These are phyloP conservation scores for Phanerotoma sp. DNA, from an alignment of 2,888 invertebrate species.

Conservation along the genomic window DNA sequence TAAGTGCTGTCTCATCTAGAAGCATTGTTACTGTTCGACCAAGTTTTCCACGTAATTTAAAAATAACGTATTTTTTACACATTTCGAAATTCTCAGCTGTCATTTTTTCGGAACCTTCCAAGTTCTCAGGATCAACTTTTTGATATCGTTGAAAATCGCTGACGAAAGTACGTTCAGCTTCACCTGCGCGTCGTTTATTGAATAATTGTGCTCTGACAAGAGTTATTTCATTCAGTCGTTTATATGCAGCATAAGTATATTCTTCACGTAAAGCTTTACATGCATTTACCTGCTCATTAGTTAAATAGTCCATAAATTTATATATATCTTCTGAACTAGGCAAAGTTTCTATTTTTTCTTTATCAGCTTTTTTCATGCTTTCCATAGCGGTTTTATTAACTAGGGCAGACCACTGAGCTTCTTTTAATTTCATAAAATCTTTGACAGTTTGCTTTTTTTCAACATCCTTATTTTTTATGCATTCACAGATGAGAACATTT, in stretches of 20 bases:
- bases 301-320: not conserved
- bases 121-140: not conserved
- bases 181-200: not conserved
- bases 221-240: not conserved
- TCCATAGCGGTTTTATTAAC: not conserved
- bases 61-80: not conserved
- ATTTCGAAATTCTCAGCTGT: not conserved
- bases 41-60: not conserved
- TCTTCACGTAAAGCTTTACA: not conserved
- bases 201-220: not conserved
- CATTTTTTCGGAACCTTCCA: not conserved
- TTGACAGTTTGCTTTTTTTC: not conserved
- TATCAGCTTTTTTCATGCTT: not conserved
- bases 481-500: not conserved
- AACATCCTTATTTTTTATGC: not conserved
- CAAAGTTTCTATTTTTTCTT: not conserved
- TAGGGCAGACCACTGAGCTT: not conserved
- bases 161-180: not conserved
- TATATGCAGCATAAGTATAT: not conserved
- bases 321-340: not conserved
- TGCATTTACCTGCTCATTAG: not conserved
- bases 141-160: not conserved
- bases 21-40: not conserved
- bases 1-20: not conserved
- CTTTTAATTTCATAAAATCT: not conserved